Percentiles rank a stretch among this genome's conserved stretches.
Conservation (phyloP, 2,888 invertebrate genomes). For the Sinelater perroti region DNA sequence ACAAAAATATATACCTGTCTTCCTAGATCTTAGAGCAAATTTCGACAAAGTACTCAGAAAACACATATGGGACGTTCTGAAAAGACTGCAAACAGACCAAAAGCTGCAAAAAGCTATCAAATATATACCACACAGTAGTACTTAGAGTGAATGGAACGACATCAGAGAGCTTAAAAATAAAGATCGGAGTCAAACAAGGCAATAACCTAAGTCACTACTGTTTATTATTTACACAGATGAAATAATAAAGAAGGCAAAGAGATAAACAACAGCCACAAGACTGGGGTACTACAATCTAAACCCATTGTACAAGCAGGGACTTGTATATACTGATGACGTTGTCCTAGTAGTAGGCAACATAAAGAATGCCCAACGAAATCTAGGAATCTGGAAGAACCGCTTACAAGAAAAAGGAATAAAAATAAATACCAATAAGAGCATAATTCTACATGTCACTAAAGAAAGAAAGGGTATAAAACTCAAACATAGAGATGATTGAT, state of each 20-base stretch:
- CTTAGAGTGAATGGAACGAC: background rate
- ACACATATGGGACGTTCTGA: background rate
- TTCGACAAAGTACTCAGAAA: slow-evolving; percentile 1
- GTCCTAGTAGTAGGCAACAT: too few species aligned
- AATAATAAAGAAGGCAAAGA: background rate
- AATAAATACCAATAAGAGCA: slow-evolving; percentile 1
- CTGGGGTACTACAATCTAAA: slow-evolving; percentile 1
- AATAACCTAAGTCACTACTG: background rate
- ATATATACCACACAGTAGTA: background rate
- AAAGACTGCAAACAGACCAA: background rate
- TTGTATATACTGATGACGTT: background rate
- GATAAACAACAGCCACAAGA: slow-evolving; percentile 2
- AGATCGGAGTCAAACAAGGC: background rate
- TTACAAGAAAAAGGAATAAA: background rate
- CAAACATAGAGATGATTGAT: background rate
- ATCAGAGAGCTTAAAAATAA: background rate
- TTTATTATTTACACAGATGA: background rate
- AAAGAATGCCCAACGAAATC: background rate
- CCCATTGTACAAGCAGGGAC: background rate
- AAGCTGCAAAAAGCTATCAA: background rate
- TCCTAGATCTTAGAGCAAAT: background rate
- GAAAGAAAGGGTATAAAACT: background rate
- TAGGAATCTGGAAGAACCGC: background rate
- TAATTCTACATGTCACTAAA: too few species aligned
- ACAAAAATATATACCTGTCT: background rate